phyloP scores from a whole-genome alignment of 2,797 vertebrate genomes.

The Enteromius radiatus region DNA sequence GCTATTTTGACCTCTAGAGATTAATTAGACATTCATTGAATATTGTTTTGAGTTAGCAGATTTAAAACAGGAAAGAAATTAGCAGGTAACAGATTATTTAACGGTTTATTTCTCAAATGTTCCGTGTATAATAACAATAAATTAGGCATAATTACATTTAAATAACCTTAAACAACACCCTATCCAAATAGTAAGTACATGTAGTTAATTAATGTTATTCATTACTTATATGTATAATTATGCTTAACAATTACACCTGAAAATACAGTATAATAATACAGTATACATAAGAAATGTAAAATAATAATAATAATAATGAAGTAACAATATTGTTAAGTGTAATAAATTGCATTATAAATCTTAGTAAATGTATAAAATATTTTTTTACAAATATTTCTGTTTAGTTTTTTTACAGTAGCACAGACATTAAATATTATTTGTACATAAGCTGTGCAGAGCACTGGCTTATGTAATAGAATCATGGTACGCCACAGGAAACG shows the following conservation, averaged over 20 bases:
- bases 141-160: not conserved
- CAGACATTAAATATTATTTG: not conserved
- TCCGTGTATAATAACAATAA: not conserved
- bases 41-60: not conserved
- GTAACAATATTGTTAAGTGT: not conserved
- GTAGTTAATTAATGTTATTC: too few species aligned
- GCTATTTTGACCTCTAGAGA: conserved; percentile 4
- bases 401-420: not conserved
- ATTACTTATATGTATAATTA: not conserved
- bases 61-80: not conserved
- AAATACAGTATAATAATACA: not conserved
- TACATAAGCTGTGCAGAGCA: not conserved
- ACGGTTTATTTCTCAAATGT: not conserved
- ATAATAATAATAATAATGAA: not conserved
- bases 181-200: too few species aligned
- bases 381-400: not conserved
- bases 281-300: not conserved
- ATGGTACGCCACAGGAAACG: conserved; percentile 35
- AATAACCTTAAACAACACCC: not conserved
- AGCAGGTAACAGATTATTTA: not conserved
- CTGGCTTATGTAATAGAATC: conserved; percentile 18
- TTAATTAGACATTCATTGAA: not conserved
- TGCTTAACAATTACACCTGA: not conserved
- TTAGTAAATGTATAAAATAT: not conserved
- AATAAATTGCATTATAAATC: too few species aligned